These are phyloP conservation scores for Agonum fuliginosum DNA, from an alignment of 2,888 invertebrate genomes.

Conservation along the genomic window DNA sequence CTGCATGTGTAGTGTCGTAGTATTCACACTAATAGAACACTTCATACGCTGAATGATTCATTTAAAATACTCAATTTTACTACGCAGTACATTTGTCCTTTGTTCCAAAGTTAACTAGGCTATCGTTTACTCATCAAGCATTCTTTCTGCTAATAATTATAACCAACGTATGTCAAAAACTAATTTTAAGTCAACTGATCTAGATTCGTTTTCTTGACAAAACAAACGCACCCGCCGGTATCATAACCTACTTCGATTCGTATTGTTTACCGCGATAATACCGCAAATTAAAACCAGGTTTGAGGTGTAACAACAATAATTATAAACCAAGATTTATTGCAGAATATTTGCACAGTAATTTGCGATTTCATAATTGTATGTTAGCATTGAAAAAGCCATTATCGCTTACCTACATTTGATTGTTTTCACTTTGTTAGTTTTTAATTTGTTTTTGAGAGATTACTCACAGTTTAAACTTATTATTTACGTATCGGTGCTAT, in stretches of 20 bases:
- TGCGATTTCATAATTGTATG: conserved; percentile 53
- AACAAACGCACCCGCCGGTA: conserved; percentile 51
- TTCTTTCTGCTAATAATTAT: conserved; percentile 27
- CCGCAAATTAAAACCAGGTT: conserved; percentile 43
- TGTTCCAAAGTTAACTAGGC: conserved; percentile 34
- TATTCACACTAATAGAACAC: no score
- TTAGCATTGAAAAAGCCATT: conserved; percentile 5
- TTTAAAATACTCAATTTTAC: conserved; percentile 47
- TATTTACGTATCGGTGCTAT: not conserved
- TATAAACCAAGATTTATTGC: conserved; percentile 49
- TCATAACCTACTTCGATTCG: conserved; percentile 54
- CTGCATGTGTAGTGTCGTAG: not conserved
- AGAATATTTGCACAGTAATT: conserved; percentile 43
- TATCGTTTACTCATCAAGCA: conserved; percentile 46
- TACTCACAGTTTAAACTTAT: not conserved
- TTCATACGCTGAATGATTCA: conserved; percentile 34
- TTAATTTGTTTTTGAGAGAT: not conserved
- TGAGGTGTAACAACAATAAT: conserved; percentile 33
- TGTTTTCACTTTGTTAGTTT: not conserved
- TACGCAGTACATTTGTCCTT: conserved; percentile 40
- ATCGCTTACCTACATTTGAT: conserved; percentile 33
- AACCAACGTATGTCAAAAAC: conserved; percentile 13
- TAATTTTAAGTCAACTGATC: conserved; percentile 46
- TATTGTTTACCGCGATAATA: conserved; percentile 48
- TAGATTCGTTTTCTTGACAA: conserved; percentile 37